phyloP scores from a whole-genome alignment of 1,140 invertebrate genomes.

The Dendroctonus valens region DNA sequence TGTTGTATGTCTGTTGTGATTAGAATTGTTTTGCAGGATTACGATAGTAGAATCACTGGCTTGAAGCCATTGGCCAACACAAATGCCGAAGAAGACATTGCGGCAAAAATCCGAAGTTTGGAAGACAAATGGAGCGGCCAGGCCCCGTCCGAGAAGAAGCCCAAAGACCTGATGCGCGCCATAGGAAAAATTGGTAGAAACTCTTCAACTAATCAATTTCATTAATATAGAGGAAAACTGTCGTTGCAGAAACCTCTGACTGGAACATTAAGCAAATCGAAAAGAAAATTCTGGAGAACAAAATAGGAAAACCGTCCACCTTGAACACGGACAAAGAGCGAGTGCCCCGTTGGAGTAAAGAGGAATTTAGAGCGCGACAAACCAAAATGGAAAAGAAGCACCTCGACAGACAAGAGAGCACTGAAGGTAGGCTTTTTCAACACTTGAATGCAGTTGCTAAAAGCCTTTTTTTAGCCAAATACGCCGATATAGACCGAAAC shows the following conservation, averaged over 20 bases:
- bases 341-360: conserved; percentile 87
- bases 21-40: conserved; percentile 57
- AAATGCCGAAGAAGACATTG: conserved; percentile 66
- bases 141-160: conserved; percentile 68
- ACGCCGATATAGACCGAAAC: conserved; percentile 75
- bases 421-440: conserved; percentile 52
- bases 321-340: conserved; percentile 69
- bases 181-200: conserved; percentile 73
- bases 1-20: conserved; percentile 5
- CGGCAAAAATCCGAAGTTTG: conserved; percentile 68
- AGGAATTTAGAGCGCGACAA: conserved; percentile 81
- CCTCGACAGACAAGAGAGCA: conserved; percentile 57
- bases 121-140: conserved; percentile 65
- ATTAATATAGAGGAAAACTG: background rate
- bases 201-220: background rate
- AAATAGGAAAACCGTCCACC: conserved; percentile 62
- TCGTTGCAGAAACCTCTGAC: conserved; percentile 69
- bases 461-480: conserved; percentile 54
- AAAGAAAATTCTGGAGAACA: conserved; percentile 85
- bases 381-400: conserved; percentile 69
- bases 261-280: conserved; percentile 92
- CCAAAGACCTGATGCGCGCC: conserved; percentile 79
- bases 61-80: conserved; percentile 53
- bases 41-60: conserved; percentile 61
- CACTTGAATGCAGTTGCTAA: background rate